Evolutionary conservation across 2,113 vertebrate genomes (phyloP).

Genomic region (Spheniscus mendiculus): DNA sequence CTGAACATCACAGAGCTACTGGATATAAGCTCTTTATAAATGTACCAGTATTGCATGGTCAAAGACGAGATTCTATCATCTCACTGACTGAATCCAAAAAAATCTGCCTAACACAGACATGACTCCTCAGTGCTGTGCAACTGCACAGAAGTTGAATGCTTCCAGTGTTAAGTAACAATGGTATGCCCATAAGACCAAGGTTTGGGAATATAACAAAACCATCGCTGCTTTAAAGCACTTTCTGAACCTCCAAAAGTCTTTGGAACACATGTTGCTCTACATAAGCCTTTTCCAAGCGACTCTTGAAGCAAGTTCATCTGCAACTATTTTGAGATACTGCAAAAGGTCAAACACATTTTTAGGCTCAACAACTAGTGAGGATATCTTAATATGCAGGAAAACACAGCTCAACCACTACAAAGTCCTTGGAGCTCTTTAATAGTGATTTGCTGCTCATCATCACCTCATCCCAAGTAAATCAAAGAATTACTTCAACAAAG

Average conservation of each 20-base stretch:
- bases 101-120: background rate
- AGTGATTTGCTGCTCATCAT: background rate
- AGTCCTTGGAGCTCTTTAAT: background rate
- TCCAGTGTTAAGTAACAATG: background rate
- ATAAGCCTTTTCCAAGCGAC: background rate
- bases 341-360: background rate
- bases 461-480: background rate
- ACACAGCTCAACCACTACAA: background rate
- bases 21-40: background rate
- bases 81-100: background rate
- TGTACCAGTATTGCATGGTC: background rate
- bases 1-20: background rate
- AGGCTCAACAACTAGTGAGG: background rate
- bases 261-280: background rate
- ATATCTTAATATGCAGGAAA: background rate
- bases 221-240: background rate
- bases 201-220: background rate
- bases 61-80: background rate
- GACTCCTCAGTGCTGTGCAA: background rate
- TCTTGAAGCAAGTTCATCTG: background rate
- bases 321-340: background rate
- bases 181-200: background rate
- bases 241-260: background rate
- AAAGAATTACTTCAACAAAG: background rate
- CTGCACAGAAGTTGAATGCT: background rate